Base-by-base conservation (phyloP, 2,888 invertebrate species). In the Agrotis exclamationis region DNA sequence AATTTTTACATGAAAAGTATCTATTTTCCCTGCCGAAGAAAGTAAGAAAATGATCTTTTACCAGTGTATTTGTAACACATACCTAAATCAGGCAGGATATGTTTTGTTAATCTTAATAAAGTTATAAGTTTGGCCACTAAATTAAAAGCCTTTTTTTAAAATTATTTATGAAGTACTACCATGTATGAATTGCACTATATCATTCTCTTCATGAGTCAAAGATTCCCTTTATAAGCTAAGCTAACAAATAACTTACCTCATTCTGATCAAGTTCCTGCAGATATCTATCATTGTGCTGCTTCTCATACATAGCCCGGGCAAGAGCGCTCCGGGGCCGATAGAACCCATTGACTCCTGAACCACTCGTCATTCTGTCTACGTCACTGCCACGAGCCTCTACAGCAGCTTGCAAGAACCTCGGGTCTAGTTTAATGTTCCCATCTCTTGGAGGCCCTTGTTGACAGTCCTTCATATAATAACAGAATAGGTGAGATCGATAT, bases 261-360 rank as follows among this genome's bases (percentile, higher is more conserved):
- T 94, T 96, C 88, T 97, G 97, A 91, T 98, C 98, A 90, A 97
- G 96, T 62, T 96, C 96, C 85, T 97, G 96, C 28, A 98, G 95
- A 82, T 97, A 96, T 88, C 97, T 96, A 92, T 98, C 98, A 87
- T 97, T 97, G 81, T 96, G 94, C 86, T 97, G 97, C 91, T 98
- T 98, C 85, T 98, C 97, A 94, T 97, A 98, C 63, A 98, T 92
- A 59, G 97, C 97, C 87, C 98, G 95, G 64, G 98, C 98, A 78
- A 98, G 94, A 64, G 97, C 97, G 82, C 98, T 97, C 87, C 98
- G 96, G 60, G 98, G 98, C 80, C 97, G 95, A 91, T 97, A 97
- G 62, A 95, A 92, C 77, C 95, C 94, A 86, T 93, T 93, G 58
- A 91, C 87, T 82, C 90, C 90, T 64, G 93, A 89, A 75, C 86